A percentile compares a stretch with the other conserved stretches of the same genome.
Evolutionary conservation across 2,113 vertebrate genomes (phyloP).

Genomic region (Cinclus cinclus): DNA sequence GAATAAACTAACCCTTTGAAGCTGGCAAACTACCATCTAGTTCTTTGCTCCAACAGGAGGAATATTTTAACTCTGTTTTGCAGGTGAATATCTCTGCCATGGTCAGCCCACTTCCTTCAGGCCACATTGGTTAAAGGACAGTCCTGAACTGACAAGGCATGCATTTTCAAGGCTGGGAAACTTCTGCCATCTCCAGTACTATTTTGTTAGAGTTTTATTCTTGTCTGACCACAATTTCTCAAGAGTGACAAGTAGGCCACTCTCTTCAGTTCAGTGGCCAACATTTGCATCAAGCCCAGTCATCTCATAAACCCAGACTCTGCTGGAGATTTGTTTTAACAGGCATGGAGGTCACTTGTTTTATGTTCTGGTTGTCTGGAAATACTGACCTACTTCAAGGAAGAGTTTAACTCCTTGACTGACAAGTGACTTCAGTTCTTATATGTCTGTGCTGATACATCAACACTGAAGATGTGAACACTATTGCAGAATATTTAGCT

Average conservation of each 20-base stretch:
- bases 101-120: background rate
- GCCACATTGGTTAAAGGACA: background rate
- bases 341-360: slow-evolving; percentile 5
- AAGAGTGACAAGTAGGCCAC: background rate
- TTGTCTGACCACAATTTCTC: background rate
- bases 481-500: background rate
- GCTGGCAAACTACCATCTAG: background rate
- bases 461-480: background rate
- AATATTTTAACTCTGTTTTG: background rate
- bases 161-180: background rate
- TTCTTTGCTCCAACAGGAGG: background rate
- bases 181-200: background rate
- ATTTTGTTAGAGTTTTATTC: background rate
- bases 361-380: slow-evolving; percentile 48
- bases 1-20: background rate
- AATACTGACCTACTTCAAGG: slow-evolving; percentile 22
- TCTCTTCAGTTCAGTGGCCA: background rate
- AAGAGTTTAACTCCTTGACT: slow-evolving; percentile 5
- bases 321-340: slow-evolving; percentile 3
- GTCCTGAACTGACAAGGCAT: background rate
- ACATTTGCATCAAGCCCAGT: slow-evolving; percentile 16
- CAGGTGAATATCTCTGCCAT: background rate
- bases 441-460: background rate
- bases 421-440: background rate
- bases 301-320: slow-evolving; percentile 29